Evolutionary conservation across 2,113 vertebrate species (phyloP), one percentile per base, ranked within the genome.

Genomic region (Pseudois nayaur): DNA sequence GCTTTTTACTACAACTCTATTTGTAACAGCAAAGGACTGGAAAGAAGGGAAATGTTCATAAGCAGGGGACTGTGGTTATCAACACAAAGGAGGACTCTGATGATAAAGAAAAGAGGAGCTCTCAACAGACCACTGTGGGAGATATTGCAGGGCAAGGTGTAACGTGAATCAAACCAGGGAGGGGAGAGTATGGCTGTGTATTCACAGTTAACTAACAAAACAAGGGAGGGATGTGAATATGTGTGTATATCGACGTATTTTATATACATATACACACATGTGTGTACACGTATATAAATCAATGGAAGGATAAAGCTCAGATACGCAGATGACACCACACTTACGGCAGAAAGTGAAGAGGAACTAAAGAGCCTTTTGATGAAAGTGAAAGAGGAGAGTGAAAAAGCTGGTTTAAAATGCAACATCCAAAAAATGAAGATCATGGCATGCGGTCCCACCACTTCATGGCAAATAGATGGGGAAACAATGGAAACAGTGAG

Each of bases 111-210:
- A 6, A 11, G 25, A 43, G 52, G 40, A 27, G 40, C 52, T 6
- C 64, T 15, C 2, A 5, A 62, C 8, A 15, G 25, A 9, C 76
- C 17, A 9, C 17, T 29, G 9, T 23, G 16, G 55, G 71, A 3
- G 4, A 55, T 27, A 74, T 1, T 14, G 0, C 14, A 2, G 5
- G 43, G 14, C 4, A 2, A 48, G 48, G 2, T 2, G 54, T 3
- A 40, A 43, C 19, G 0, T 0, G 52, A n/a, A 74, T 11, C 54
- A n/a, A 13, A 83, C 19, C 9, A 45, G 31, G 36, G 0, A 9
- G 11, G 76, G 33, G 45, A 1, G 36, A 40, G 27, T 8, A 21
- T 27, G 36, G 19, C 1, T 29, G 43, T 0, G 1, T 13, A 36
- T 17, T 9, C 55, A 43, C 43, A 27, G 7, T 79, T 33, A 27